These are phyloP conservation scores for Herpetotheres cachinnans DNA, from an alignment of 2,113 vertebrate genomes.

Conservation along the genomic window DNA sequence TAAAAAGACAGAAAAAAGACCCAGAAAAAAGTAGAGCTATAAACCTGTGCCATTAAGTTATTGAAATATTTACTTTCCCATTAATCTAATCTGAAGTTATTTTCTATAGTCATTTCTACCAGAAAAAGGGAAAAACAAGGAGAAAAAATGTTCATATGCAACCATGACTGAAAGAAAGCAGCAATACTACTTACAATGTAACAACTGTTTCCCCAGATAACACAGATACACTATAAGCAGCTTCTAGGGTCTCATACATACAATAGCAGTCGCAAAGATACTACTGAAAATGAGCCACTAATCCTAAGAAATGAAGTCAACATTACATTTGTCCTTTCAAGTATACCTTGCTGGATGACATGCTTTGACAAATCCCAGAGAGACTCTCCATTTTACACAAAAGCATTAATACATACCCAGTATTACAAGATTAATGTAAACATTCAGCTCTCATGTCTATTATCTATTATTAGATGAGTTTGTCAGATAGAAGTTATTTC, in stretches of 20 bases:
- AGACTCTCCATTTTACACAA: background rate
- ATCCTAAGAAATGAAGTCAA: background rate
- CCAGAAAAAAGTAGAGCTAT: background rate
- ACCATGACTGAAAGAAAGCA: background rate
- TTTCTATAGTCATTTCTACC: background rate
- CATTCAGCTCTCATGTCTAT: background rate
- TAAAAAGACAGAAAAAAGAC: background rate
- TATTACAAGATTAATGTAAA: background rate
- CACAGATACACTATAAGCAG: background rate
- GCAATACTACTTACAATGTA: background rate
- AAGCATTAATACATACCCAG: background rate
- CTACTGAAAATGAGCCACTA: background rate
- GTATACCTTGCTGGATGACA: background rate
- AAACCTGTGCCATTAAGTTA: background rate
- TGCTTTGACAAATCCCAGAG: background rate
- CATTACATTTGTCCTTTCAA: background rate
- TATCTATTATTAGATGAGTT: background rate
- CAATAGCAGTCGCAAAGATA: background rate
- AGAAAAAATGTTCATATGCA: background rate
- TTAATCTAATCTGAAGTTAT: background rate
- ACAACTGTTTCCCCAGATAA: background rate
- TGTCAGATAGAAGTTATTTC: background rate
- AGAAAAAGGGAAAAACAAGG: background rate
- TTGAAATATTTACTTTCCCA: background rate
- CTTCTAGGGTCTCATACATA: background rate